Evolutionary conservation across 2,888 invertebrate species (phyloP), one percentile per base, ranked within the genome.

Genomic region (Mylabris sibirica): DNA sequence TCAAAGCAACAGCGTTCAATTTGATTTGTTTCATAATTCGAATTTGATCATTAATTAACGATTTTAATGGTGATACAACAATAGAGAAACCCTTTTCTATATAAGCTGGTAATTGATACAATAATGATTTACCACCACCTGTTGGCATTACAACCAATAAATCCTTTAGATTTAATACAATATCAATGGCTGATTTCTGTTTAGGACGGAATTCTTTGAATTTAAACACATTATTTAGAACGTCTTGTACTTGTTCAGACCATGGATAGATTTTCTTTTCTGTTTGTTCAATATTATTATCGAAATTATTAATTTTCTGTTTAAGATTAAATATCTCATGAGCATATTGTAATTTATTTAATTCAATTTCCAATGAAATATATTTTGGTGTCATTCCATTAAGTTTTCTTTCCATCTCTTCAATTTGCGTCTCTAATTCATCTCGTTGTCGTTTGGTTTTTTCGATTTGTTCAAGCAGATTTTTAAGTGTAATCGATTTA

Each of bases 1-100:
- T 91, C 73, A 97, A 86, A 79, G 93, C 88, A 75, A 87, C 89
- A 2, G 95, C 93, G 67, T 87, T 85, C 35, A 93, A 87, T 38
- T 88, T 87, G 71, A 90, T 85, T 68, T 88, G 88, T 53, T 88
- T 87, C 64, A 96, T 84, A 2, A 91, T 89, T 80, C 92, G 88
- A 0, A 95, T 86, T 83, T 97, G 97, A 82, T 97, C 97, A 83
- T 96, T 95, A 92, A 97, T 97, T 26, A 97, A 85, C 0, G 97
- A 93, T 35, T 97, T 88, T 38, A 97, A 84, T 0, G 97, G 97
- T 17, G 95, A 95, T 24, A 97, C 89, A 1, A 93, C 92, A 59
- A 97, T 81, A 0, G 96, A 95, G 41, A 96, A 83, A 5, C 84
- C 85, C 64, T 76, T 77, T 59, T 85, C 87, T 6, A 92, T 82